Evolutionary conservation across 2,797 vertebrate species (phyloP).

Genomic region (Zenarchopterus dispar): DNA sequence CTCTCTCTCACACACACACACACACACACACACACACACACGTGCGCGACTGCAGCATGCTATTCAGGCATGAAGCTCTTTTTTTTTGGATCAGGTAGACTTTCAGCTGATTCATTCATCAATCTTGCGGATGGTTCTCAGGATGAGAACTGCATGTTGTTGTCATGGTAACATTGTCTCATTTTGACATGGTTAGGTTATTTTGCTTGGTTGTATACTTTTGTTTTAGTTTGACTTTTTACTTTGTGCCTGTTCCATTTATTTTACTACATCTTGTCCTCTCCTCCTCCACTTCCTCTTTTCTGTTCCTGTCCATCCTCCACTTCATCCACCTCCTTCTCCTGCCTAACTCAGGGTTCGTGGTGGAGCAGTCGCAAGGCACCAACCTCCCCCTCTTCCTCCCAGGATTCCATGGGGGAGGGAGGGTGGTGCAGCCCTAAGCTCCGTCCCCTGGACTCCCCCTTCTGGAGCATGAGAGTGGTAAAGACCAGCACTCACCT

Average conservation of each 20-base stretch:
- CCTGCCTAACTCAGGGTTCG: constrained; percentile 88
- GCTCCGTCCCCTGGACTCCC: constrained; percentile 88
- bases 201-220: constrained; percentile 3
- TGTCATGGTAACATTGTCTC: constrained; percentile 16
- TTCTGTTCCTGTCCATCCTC: constrained; percentile 7
- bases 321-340: constrained; percentile 45
- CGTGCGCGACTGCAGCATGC: not conserved
- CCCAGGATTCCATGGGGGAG: constrained; percentile 92
- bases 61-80: constrained; percentile 15
- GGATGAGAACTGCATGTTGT: constrained; percentile 7
- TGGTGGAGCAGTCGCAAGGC: constrained; percentile 95
- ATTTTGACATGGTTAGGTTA: constrained; percentile 18
- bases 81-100: too few species aligned
- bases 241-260: constrained; percentile 59
- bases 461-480: constrained; percentile 97
- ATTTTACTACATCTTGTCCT: constrained; percentile 61
- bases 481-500: constrained; percentile 80
- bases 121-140: too few species aligned
- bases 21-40: not conserved
- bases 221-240: constrained; percentile 25
- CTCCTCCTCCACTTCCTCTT: not conserved
- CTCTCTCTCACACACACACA: too few species aligned
- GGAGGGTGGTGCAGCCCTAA: constrained; percentile 93
- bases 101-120: too few species aligned
- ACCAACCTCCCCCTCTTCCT: constrained; percentile 93